Base-by-base conservation (phyloP, 2,113 vertebrate species). In the Ardeotis arabs region DNA sequence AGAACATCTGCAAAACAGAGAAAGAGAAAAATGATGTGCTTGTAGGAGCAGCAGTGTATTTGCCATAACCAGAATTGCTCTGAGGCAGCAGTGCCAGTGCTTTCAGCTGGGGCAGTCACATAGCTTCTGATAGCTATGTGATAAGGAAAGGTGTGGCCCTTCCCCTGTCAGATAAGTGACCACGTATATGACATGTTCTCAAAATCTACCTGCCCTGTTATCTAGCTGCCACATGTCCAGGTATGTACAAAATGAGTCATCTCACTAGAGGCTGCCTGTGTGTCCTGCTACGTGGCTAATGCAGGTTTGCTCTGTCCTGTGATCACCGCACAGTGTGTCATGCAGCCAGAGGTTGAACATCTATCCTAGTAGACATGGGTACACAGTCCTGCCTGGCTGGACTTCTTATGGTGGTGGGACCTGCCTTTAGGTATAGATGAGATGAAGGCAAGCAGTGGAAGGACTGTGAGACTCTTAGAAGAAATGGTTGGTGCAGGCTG, bases 261-360 rank as follows among this genome's bases (percentile, higher is more conserved):
- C 33, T 58, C 53, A 5, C 59, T 47, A 55, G 50, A 44, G 63
- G 74, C 66, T 74, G 23, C 0, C 0, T 53, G 10, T 44, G 9
- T 47, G 79, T 41, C 49, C 85, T 82, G 7, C 10, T 35, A 6
- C 1, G 4, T 27, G 74, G 39, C 70, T 80, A 22, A 21, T 1
- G 5, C 58, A 29, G 63, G 35, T 67, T 78, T 50, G 22, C 62
- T 44, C 37, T 50, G 52, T 31, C 56, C 74, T 70, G 25, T 39
- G 35, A 12, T 39, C n/a, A 2, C 58, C 1, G 4, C 24, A 8
- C 29, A 9, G n/a, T 1, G 28, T 56, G 58, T 53, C 55, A 12
- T 37, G 4, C 2, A 37, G 56, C 27, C 13, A 4, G 68, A 78
- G 64, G 64, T 0, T 37, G 25, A 49, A 31, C 47, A 14, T 47